phyloP scores from a whole-genome alignment of 2,113 vertebrate species.

The Pogonocichla stellata region DNA sequence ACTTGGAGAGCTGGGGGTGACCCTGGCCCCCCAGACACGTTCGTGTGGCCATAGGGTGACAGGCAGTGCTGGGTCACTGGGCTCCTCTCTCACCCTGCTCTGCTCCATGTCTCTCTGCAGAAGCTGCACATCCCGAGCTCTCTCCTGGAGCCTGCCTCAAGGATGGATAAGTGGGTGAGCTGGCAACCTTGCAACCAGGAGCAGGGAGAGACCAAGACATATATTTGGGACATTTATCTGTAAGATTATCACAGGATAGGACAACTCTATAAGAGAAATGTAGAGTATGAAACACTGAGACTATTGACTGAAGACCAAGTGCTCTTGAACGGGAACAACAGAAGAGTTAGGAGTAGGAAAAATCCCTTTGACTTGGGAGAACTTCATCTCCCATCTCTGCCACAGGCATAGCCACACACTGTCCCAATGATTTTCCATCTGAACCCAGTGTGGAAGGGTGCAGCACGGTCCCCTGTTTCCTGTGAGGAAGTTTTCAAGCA shows the following conservation, averaged over 20 bases:
- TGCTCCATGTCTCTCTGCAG: slow-evolving; percentile 63
- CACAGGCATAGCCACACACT: background rate
- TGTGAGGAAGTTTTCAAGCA: background rate
- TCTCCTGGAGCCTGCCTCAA: slow-evolving; percentile 76
- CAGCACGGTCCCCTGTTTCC: background rate
- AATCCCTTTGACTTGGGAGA: background rate
- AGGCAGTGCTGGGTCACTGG: background rate
- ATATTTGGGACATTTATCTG: background rate
- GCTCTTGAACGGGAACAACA: background rate
- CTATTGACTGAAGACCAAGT: background rate
- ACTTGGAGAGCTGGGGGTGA: rapidly evolving
- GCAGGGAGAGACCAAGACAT: background rate
- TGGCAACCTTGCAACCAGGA: background rate
- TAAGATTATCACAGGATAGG: background rate
- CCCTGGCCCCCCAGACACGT: rapidly evolving
- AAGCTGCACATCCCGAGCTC: slow-evolving; percentile 79
- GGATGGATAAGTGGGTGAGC: slow-evolving; percentile 59
- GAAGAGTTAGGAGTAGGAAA: background rate
- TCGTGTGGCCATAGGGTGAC: rapidly evolving
- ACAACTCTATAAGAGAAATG: background rate
- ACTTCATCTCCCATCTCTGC: background rate
- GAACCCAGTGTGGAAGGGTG: background rate
- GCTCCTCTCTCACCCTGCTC: background rate
- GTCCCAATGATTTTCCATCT: background rate
- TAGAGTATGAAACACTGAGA: background rate